phyloP scores from a whole-genome alignment of 2,113 vertebrate genomes.

The Dipodomys merriami region DNA sequence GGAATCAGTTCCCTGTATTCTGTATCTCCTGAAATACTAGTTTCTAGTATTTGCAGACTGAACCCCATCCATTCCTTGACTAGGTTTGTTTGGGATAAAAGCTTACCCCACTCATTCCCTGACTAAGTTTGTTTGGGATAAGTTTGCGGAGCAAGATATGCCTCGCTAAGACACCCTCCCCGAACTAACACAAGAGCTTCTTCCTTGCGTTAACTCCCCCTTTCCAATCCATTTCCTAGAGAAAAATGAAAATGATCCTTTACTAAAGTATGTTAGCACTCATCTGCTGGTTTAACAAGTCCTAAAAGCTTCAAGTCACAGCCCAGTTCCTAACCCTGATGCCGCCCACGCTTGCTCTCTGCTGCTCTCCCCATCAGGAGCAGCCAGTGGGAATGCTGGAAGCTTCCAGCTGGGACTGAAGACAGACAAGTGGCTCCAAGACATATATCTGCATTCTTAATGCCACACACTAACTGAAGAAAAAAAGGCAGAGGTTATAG shows the following conservation, averaged over 20 bases:
- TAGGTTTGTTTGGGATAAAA: background rate
- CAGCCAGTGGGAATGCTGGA: background rate
- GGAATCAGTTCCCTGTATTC: too few species aligned
- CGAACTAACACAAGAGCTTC: background rate
- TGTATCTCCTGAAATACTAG: background rate
- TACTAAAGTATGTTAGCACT: background rate
- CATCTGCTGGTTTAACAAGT: slow-evolving; percentile 21
- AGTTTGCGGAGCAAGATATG: background rate
- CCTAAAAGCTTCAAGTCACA: background rate
- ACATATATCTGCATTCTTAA: fast-evolving
- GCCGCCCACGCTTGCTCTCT: background rate
- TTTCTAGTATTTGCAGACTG: background rate
- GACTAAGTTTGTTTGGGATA: background rate
- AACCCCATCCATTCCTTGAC: background rate
- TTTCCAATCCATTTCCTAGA: background rate
- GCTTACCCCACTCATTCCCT: background rate
- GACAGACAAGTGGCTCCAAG: background rate
- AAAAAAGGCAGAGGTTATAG: background rate
- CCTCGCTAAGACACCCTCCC: background rate
- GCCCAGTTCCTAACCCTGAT: background rate
- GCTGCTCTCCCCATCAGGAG: background rate
- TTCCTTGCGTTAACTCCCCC: background rate
- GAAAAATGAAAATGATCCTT: background rate
- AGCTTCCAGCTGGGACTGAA: background rate
- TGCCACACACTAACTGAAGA: background rate